Conservation (phyloP, 1,140 invertebrate genomes). For the Aricia agestis region DNA sequence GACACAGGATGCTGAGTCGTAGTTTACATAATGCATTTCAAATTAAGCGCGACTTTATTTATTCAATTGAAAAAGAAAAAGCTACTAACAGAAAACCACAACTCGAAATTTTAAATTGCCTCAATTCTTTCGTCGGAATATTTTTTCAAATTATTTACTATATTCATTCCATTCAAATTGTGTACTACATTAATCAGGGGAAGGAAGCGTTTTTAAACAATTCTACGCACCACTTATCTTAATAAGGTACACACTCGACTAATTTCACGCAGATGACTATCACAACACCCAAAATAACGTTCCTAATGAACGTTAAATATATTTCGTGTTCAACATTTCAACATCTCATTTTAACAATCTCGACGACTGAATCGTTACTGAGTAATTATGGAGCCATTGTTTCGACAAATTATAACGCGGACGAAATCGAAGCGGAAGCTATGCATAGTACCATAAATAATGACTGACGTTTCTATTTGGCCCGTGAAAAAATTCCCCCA, state of each 20-base stretch:
- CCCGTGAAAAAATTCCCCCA: constrained; percentile 40
- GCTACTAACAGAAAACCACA: not conserved
- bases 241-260: constrained; percentile 5
- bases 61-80: not conserved
- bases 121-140: not conserved
- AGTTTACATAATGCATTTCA: not conserved
- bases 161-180: too few relatives aligned
- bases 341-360: constrained; percentile 42
- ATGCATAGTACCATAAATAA: constrained; percentile 20
- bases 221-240: constrained; percentile 9
- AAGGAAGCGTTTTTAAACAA: not conserved
- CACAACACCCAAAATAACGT: constrained; percentile 11
- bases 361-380: constrained; percentile 45
- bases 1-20: not conserved
- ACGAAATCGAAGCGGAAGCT: constrained; percentile 34
- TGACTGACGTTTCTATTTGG: constrained; percentile 33
- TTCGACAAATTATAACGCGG: constrained; percentile 42
- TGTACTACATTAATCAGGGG: not conserved
- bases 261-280: constrained; percentile 18
- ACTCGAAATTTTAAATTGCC: not conserved
- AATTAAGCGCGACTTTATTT: not conserved
- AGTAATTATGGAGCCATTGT: constrained; percentile 56
- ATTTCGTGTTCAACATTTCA: constrained; percentile 38
- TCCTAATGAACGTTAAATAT: constrained; percentile 32
- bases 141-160: not conserved